These are phyloP conservation scores for Nomada fabriciana DNA, from an alignment of 2,888 invertebrate genomes.

Conservation along the genomic window DNA sequence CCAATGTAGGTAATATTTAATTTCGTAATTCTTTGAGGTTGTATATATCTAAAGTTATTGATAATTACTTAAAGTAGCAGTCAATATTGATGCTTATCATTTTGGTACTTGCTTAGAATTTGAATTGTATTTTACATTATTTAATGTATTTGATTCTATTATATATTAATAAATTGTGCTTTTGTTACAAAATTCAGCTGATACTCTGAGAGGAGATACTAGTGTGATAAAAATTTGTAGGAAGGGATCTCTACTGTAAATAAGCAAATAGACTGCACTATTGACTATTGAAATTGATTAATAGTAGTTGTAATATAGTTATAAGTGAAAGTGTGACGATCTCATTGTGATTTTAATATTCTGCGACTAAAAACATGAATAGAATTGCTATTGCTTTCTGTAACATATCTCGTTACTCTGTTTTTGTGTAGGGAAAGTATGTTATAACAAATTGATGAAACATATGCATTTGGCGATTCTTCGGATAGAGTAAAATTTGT, in stretches of 20 bases:
- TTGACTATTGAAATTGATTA: conserved; percentile 64
- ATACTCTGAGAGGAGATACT: conserved; percentile 9
- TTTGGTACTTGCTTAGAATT: background rate
- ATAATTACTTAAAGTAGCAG: conserved; percentile 21
- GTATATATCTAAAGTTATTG: background rate
- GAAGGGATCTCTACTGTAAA: conserved; percentile 72
- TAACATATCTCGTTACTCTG: conserved; percentile 43
- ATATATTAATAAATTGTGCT: conserved; percentile 1
- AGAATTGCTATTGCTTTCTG: conserved; percentile 49
- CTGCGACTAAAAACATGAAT: conserved; percentile 65
- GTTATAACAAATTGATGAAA: conserved; percentile 17
- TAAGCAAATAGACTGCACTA: conserved; percentile 74
- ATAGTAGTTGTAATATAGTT: conserved; percentile 72
- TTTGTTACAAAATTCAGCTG: conserved; percentile 5
- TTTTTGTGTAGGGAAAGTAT: conserved; percentile 36
- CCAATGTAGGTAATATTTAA: background rate
- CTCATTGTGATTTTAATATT: conserved; percentile 79
- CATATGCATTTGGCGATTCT: conserved; percentile 2
- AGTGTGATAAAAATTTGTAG: conserved; percentile 43
- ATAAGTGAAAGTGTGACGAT: conserved; percentile 75
- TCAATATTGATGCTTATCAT: background rate
- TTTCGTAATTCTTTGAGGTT: background rate
- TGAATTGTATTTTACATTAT: conserved; percentile 4
- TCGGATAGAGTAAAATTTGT: conserved; percentile 26
- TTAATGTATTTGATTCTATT: background rate